phyloP scores from a whole-genome alignment of 2,113 vertebrate species.

The Xenopus tropicalis region UCB_Xtro_10.0 CM004443.2:119851501-119852000 shows the following conservation, averaged over 20 bases:
- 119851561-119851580: slow-evolving; percentile 85
- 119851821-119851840: not conserved
- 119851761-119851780: slow-evolving; percentile 70
- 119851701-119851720: slow-evolving; percentile 71
- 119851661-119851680: slow-evolving; percentile 56
- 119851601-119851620: slow-evolving; percentile 81
- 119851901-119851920: too few relatives aligned
- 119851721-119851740: slow-evolving; percentile 76
- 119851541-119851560: slow-evolving; percentile 78
- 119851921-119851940: too few relatives aligned
- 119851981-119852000: too few relatives aligned
- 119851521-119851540: slow-evolving; percentile 75
- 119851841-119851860: not conserved
- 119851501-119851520: too few relatives aligned
- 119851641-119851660: slow-evolving; percentile 49
- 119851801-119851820: too few relatives aligned
- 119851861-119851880: too few relatives aligned
- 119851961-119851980: too few relatives aligned
- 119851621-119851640: slow-evolving; percentile 63
- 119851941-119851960: too few relatives aligned
- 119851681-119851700: slow-evolving; percentile 63
- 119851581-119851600: slow-evolving; percentile 75
- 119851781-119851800: too few relatives aligned
- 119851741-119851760: slow-evolving; percentile 86
- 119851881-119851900: too few relatives aligned